A percentile compares a stretch with the other conserved stretches of the same genome.
These are phyloP conservation scores for Botia almorhae DNA, from an alignment of 2,797 vertebrate genomes.

Conservation along the genomic window DNA sequence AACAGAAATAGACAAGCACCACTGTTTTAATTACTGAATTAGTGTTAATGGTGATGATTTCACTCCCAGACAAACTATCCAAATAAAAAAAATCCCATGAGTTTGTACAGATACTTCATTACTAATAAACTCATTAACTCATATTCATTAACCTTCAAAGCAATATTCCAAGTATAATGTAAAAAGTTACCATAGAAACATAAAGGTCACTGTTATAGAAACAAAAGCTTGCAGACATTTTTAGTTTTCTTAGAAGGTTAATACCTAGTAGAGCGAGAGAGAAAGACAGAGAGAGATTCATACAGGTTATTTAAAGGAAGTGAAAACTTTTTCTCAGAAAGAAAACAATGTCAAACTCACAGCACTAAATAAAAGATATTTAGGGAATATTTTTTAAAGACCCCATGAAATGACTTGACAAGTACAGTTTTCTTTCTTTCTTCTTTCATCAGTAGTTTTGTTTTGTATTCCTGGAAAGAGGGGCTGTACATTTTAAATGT, in stretches of 20 bases:
- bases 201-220: slow-evolving; percentile 29
- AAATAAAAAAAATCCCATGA: background rate
- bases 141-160: slow-evolving; percentile 20
- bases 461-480: no score
- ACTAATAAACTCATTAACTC: background rate
- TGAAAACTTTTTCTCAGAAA: slow-evolving; percentile 6
- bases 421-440: background rate
- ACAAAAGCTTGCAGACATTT: slow-evolving; percentile 21
- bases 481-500: no score
- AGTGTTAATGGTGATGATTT: background rate
- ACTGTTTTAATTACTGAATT: background rate
- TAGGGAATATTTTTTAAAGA: no score
- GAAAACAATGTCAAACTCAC: background rate
- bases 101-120: background rate
- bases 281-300: background rate
- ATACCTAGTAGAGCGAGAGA: slow-evolving; percentile 9
- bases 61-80: slow-evolving; percentile 19
- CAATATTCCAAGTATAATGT: slow-evolving; percentile 3
- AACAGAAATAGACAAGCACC: background rate
- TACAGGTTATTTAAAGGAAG: slow-evolving; percentile 15
- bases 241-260: slow-evolving; percentile 23
- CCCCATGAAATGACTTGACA: no score
- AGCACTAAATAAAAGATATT: no score
- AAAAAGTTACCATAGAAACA: slow-evolving; percentile 24
- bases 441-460: no score